Conservation (phyloP, 2,797 vertebrate genomes). For the Sparus aurata region DNA sequence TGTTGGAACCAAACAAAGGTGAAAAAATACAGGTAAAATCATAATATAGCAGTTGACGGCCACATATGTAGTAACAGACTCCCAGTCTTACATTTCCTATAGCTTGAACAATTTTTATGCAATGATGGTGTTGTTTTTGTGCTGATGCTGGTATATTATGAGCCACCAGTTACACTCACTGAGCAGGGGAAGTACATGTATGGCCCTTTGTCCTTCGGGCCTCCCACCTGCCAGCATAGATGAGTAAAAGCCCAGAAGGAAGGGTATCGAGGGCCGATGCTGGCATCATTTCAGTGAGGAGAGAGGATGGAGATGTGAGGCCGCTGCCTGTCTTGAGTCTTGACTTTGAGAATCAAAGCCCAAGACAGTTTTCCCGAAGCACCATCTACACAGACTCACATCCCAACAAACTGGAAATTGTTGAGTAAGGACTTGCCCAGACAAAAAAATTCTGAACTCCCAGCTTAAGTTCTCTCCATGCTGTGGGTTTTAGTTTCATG, state of each 20-base stretch:
- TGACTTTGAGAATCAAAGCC: conserved; percentile 37
- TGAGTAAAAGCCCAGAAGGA: conserved; percentile 46
- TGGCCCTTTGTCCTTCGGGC: conserved; percentile 38
- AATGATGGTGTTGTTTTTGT: conserved; percentile 14
- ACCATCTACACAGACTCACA: conserved; percentile 4
- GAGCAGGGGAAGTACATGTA: conserved; percentile 49
- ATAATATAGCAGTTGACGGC: background rate
- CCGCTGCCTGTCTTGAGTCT: conserved; percentile 21
- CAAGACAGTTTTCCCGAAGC: conserved; percentile 32
- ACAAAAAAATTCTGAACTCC: background rate
- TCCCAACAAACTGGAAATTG: conserved; percentile 8
- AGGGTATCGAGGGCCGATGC: conserved; percentile 33
- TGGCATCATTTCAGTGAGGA: conserved; percentile 46
- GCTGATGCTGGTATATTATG: background rate
- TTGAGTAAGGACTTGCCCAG: conserved; percentile 6
- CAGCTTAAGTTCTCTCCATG: background rate
- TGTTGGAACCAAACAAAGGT: background rate
- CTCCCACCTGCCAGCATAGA: conserved; percentile 38
- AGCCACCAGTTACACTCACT: conserved; percentile 39
- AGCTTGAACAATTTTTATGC: background rate
- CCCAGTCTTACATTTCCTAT: background rate
- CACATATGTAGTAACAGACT: background rate
- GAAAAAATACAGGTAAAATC: background rate
- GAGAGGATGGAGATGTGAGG: conserved; percentile 44
- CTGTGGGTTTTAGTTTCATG: background rate